Base-by-base conservation (phyloP, 1,140 invertebrate genomes). In the Mesaphorura yosii region DNA sequence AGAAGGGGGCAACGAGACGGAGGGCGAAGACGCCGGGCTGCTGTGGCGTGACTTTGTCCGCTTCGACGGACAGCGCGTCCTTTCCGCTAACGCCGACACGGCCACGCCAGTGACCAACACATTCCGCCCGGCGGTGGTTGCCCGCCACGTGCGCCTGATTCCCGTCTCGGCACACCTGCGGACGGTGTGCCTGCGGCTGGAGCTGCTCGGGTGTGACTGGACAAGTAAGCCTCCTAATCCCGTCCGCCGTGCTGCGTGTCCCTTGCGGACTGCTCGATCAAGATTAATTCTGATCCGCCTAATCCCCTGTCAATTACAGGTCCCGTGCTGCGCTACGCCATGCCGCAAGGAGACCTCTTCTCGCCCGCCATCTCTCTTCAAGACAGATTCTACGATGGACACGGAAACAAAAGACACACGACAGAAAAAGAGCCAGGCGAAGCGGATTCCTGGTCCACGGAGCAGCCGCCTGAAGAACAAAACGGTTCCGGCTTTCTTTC, bases 111-210 rank as follows among this genome's bases (percentile, higher is more conserved):
- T 81, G n/a, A 73, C 75, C 15, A 75, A 78, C 51, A 70, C 72
- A 48, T 67, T 85, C 22, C 71, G 77, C 54, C 80, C 80, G 7
- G 73, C 78, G 12, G 73, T 84, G 38, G 76, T 82, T 56, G 81
- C 81, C 0, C 75, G 68, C 48, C 72, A 75, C 60, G 72, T 84
- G 29, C 72, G 83, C 29, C 67, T 84, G 25, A 66, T 84, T 51
- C 82, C 82, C 1, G 78, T 81, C 63, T 79, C 78, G 48, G 72
- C 79, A 27, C 75, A 81, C 60, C 68, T 74, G 17, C 71, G 82
- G 40, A 83, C 81, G 3, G 76, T 84, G 41, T 84, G 82, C 67
- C 69, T 84, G 53, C 70, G 82, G 22, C 72, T 84, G 49, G 82
- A 85, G 64, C 66, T 85, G 42, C 73, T 75, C 59, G 80, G 80